Evolutionary conservation across 1,140 invertebrate species (phyloP), one percentile per base, ranked within the genome.

Genomic region (Dendroctonus ponderosae): DNA sequence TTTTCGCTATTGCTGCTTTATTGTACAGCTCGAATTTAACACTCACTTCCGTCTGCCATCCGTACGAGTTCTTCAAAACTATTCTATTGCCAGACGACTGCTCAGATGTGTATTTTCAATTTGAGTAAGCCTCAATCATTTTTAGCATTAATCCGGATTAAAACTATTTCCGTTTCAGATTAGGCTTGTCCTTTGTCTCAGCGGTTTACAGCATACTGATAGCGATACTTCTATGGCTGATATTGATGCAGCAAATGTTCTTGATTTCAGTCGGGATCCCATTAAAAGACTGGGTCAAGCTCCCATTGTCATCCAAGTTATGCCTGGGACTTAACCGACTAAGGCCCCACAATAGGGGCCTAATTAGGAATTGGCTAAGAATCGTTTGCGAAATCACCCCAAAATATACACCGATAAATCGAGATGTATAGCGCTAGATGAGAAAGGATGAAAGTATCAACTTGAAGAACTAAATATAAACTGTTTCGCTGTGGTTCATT

Each of bases 11-110:
- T 49, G 71, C 80, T 42, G 84, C 86, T 58, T 79, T 90, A 64
- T 74, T 87, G 46, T 85, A 87, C 74, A 87, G 87, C 51, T 85
- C 86, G 0, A 88, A 89, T 78, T 80, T 90, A 63, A 87, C 86
- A 4, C 80, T 91, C 60, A 90, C 88, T 4, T 87, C 85, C 40
- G 83, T 89, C 3, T 91, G 88, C 72, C 86, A 89, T 79, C 87
- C 87, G 3, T 87, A 86, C 70, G 80, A 84, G 73, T 74, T 87
- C 7, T 83, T 85, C 72, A 85, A 82, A 40, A 81, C 81, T 7
- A 80, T 89, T 66, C 78, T 89, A 44, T 74, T 91, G 71, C 88
- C 88, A 5, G 85, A 89, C 74, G 85, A 89, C 70, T 91, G 89
- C 76, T 85, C 84, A 64, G 86, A 89, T 77, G 87, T 87, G 6